Percentiles rank a stretch among this genome's conserved stretches.
Conservation (phyloP, 2,113 vertebrate species). For the Melanocharis versteri region DNA sequence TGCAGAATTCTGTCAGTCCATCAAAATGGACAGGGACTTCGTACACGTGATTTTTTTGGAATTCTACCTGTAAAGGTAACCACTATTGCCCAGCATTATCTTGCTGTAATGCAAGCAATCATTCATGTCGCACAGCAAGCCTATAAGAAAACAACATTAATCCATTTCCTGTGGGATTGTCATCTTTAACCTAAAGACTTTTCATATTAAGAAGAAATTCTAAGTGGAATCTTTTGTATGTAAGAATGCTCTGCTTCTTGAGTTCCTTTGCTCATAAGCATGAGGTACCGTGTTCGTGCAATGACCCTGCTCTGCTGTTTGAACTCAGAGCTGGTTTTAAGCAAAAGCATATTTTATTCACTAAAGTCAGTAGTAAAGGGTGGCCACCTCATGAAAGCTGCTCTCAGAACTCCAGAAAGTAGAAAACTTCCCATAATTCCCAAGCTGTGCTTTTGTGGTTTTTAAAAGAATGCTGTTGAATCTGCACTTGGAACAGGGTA, state of each 20-base stretch:
- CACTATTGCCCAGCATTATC: neutral
- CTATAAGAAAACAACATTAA: neutral
- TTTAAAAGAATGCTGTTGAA: conserved; percentile 51
- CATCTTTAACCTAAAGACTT: neutral
- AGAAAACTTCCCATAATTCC: neutral
- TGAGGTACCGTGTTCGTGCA: neutral
- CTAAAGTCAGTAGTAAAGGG: neutral
- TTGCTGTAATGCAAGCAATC: neutral
- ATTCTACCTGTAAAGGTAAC: neutral
- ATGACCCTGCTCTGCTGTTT: neutral
- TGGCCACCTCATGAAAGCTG: neutral
- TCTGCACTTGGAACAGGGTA: conserved; percentile 48
- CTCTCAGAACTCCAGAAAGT: conserved; percentile 21
- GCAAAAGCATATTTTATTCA: neutral
- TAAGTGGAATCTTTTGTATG: neutral
- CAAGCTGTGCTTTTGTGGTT: conserved; percentile 12
- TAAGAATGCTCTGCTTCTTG: neutral
- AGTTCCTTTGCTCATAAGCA: neutral
- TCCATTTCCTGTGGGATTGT: neutral
- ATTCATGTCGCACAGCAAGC: neutral
- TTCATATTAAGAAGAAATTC: neutral
- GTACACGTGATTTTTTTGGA: neutral
- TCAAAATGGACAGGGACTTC: neutral
- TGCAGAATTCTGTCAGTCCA: neutral
- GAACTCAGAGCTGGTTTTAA: neutral